Percentiles rank a stretch among this genome's conserved stretches.
These are phyloP conservation scores for Paracentrotus lividus DNA, from an alignment of 53 echinoderm and acorn worm genomes.

Conservation along the genomic window DNA sequence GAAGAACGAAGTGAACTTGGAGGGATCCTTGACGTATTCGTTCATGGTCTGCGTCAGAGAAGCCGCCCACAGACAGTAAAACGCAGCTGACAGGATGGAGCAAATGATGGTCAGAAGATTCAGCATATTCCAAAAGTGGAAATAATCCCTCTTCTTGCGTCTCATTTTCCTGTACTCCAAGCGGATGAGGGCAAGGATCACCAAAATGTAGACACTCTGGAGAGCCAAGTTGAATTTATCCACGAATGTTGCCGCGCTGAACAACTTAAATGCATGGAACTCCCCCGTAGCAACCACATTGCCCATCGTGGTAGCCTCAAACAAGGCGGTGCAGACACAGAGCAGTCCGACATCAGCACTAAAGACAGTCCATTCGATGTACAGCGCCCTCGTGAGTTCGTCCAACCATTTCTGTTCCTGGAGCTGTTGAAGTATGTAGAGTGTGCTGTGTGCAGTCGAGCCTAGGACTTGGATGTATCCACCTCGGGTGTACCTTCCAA, in stretches of 20 bases:
- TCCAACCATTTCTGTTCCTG: conserved; percentile 79
- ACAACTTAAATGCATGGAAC: conserved; percentile 76
- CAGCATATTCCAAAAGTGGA: conserved; percentile 86
- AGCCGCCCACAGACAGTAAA: conserved; percentile 75
- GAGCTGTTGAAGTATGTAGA: conserved; percentile 20
- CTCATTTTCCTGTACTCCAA: conserved; percentile 79
- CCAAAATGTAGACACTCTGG: conserved; percentile 79
- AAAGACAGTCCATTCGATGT: conserved; percentile 91
- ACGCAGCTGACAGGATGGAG: conserved; percentile 74
- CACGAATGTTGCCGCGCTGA: conserved; percentile 66
- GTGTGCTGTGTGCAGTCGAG: conserved; percentile 45
- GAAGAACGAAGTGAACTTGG: conserved; percentile 77
- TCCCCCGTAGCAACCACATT: conserved; percentile 62
- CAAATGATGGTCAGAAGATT: conserved; percentile 74
- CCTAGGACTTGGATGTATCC: conserved; percentile 83
- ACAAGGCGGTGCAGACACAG: conserved; percentile 80
- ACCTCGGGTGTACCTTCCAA: conserved; percentile 71
- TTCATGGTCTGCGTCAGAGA: conserved; percentile 58
- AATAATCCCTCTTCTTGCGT: conserved; percentile 71
- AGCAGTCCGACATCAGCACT: conserved; percentile 84
- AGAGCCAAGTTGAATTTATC: conserved; percentile 84
- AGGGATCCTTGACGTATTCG: conserved; percentile 40
- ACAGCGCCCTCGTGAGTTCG: conserved; percentile 78
- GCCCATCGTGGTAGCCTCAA: conserved; percentile 73
- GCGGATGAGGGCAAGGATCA: conserved; percentile 75